Percentiles rank a stretch among this genome's conserved stretches.
Conservation (phyloP, 2,113 vertebrate species). For the Melanerpes formicivorus region DNA sequence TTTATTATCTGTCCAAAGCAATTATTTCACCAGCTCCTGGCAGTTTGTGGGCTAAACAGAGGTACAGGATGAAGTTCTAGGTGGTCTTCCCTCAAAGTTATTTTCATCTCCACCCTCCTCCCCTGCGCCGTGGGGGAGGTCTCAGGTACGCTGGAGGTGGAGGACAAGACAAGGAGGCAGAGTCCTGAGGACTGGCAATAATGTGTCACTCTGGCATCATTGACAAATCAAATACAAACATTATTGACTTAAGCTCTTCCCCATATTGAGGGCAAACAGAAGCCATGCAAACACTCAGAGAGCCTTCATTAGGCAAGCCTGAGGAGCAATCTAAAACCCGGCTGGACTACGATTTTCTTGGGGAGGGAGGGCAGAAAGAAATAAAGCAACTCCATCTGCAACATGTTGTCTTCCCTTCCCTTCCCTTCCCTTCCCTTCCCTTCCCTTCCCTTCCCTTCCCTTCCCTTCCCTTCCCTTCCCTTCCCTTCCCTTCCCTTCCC, state of each 20-base stretch:
- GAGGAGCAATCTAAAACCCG: conserved; percentile 41
- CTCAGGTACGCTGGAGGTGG: background rate
- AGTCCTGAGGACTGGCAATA: background rate
- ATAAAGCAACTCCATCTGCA: conserved; percentile 9
- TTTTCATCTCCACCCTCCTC: background rate
- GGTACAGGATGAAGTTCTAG: background rate
- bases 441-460: too few relatives aligned
- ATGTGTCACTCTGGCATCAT: conserved; percentile 13
- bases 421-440: too few relatives aligned
- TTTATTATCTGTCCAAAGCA: conserved; percentile 58
- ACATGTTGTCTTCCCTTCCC: background rate
- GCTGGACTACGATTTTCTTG: background rate
- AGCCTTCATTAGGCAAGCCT: conserved; percentile 35
- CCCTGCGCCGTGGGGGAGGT: background rate
- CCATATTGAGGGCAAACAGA: conserved; percentile 46
- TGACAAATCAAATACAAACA: conserved; percentile 51
- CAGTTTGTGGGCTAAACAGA: conserved; percentile 22
- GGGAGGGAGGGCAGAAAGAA: background rate
- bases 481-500: too few relatives aligned
- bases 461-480: too few relatives aligned
- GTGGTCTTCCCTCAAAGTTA: background rate
- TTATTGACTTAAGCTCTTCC: conserved; percentile 32
- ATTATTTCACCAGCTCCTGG: conserved; percentile 45
- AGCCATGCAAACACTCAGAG: conserved; percentile 10
- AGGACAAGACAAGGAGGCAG: background rate